phyloP scores from a whole-genome alignment of 2,888 invertebrate species.

The Phanerotoma sp. region DNA sequence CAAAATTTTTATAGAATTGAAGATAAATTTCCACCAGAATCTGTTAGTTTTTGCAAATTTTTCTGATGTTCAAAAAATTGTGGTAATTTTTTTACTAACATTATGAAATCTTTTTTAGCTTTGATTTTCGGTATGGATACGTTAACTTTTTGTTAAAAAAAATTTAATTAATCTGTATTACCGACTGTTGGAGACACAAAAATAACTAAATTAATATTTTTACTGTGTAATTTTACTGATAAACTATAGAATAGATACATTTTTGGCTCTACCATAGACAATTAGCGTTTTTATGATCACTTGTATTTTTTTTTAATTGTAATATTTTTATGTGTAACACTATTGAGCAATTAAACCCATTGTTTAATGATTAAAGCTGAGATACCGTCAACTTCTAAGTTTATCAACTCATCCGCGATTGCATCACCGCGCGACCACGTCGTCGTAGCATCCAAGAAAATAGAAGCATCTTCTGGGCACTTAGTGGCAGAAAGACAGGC shows the following conservation, averaged over 20 bases:
- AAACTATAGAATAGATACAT: too few species aligned
- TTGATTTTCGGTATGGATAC: too few species aligned
- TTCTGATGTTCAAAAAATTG: neutral
- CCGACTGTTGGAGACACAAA: too few species aligned
- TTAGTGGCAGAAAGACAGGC: neutral
- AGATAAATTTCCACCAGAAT: too few species aligned
- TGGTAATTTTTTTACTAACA: neutral
- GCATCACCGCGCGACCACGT: neutral
- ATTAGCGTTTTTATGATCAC: constrained; percentile 3
- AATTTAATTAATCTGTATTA: too few species aligned
- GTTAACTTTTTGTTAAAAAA: too few species aligned
- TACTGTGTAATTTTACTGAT: too few species aligned
- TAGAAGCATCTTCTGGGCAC: neutral
- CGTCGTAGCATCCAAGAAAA: neutral
- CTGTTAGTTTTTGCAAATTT: too few species aligned
- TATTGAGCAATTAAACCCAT: neutral
- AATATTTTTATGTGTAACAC: neutral
- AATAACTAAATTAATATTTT: too few species aligned
- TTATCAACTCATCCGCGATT: constrained; percentile 1
- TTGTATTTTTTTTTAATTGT: neutral
- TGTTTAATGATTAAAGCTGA: constrained; percentile 12
- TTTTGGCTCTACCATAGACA: too few species aligned
- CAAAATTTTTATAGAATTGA: too few species aligned
- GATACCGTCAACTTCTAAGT: neutral
- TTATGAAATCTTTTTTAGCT: too few species aligned